Evolutionary conservation across 2,888 invertebrate genomes (phyloP).

Genomic region (Drosophila neonasuta): DNA sequence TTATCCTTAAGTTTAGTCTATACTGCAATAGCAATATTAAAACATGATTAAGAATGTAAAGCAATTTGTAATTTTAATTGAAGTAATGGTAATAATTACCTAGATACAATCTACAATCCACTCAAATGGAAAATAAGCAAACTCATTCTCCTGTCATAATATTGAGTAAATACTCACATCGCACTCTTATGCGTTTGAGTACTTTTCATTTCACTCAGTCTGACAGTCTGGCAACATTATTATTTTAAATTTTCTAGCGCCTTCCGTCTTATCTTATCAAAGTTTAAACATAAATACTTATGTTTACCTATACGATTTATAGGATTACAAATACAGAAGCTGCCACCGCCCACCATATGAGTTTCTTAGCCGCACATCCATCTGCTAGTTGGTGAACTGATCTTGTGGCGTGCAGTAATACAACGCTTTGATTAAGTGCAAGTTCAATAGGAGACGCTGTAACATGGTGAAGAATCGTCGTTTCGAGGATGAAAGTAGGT

Average conservation of each 20-base stretch:
- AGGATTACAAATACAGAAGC: constrained; percentile 31
- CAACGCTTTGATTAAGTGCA: constrained; percentile 1
- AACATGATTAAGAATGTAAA: background rate
- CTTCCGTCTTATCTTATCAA: constrained; percentile 38
- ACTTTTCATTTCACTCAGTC: background rate
- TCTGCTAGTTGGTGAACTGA: constrained; percentile 24
- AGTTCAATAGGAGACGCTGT: background rate
- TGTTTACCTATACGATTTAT: constrained; percentile 39
- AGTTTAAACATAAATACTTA: constrained; percentile 25
- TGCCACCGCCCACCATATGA: constrained; percentile 1
- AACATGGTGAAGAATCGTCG: constrained; percentile 53
- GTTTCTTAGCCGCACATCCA: constrained; percentile 5
- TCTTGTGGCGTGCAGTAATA: constrained; percentile 30
- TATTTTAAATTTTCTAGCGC: constrained; percentile 1
- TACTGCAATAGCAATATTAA: background rate
- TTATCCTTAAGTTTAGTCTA: background rate
- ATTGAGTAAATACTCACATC: constrained; percentile 16
- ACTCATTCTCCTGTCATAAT: constrained; percentile 29
- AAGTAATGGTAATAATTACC: no score
- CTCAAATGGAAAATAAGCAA: constrained; percentile 1
- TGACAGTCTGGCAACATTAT: constrained; percentile 1
- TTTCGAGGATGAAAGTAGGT: constrained; percentile 44
- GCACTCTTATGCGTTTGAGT: background rate
- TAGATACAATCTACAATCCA: background rate
- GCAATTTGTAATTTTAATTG: background rate